A percentile compares a stretch with the other conserved stretches of the same genome.
These are phyloP conservation scores for Amaurobius ferox DNA, from an alignment of 2,888 invertebrate species.

Conservation along the genomic window DNA sequence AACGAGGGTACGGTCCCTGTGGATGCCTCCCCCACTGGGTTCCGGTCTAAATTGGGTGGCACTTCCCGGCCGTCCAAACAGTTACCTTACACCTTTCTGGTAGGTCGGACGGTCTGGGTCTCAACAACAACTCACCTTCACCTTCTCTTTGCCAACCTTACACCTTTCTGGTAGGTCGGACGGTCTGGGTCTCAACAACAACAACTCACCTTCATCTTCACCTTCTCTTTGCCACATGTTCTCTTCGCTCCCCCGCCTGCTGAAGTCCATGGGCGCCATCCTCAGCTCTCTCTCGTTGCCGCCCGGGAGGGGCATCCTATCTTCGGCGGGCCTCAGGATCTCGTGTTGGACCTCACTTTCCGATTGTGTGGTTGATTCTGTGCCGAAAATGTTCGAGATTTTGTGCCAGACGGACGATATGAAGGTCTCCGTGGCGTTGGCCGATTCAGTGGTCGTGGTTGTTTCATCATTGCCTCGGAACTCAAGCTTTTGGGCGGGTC, in stretches of 20 bases:
- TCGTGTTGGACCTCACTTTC: neutral
- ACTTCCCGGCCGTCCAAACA: too few relatives aligned
- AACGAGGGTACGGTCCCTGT: too few relatives aligned
- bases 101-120: too few relatives aligned
- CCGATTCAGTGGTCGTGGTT: neutral
- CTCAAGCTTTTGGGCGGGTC: too few relatives aligned
- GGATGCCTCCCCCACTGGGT: too few relatives aligned
- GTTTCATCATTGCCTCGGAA: neutral
- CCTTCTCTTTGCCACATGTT: neutral
- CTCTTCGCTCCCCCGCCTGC: neutral
- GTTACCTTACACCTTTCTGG: too few relatives aligned
- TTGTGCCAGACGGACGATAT: constrained; percentile 45
- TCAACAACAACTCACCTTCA: too few relatives aligned
- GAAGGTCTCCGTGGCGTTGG: constrained; percentile 15
- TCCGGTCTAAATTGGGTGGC: too few relatives aligned
- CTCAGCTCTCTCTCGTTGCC: constrained; percentile 7
- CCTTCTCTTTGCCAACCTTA: too few relatives aligned
- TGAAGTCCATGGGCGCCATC: neutral
- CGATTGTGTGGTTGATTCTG: neutral
- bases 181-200: too few relatives aligned
- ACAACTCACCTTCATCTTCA: neutral
- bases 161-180: too few relatives aligned
- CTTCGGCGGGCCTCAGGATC: neutral
- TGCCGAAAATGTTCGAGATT: constrained; percentile 37
- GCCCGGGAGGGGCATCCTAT: neutral